Evolutionary conservation across 2,113 vertebrate genomes (phyloP).

Genomic region (Bagarius yarrelli): DNA sequence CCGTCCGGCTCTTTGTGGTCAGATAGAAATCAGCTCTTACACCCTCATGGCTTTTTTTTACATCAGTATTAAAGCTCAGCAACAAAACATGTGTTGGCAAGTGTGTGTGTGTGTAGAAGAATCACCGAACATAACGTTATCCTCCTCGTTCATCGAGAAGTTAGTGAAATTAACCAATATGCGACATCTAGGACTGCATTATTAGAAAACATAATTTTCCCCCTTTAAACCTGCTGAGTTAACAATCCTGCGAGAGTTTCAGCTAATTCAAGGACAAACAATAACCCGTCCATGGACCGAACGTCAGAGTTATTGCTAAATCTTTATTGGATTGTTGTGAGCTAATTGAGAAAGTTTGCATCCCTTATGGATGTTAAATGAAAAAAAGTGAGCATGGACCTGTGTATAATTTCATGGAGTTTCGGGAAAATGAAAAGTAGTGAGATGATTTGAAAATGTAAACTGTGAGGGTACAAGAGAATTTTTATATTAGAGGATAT

Average conservation of each 20-base stretch:
- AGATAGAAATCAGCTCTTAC: slow-evolving; percentile 65
- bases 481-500: background rate
- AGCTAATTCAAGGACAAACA: background rate
- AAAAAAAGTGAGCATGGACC: background rate
- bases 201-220: background rate
- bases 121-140: slow-evolving; percentile 8
- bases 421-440: background rate
- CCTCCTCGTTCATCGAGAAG: background rate
- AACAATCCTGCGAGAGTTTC: background rate
- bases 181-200: background rate
- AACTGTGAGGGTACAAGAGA: background rate
- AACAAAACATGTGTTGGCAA: background rate
- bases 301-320: background rate
- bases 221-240: background rate
- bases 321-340: background rate
- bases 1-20: slow-evolving; percentile 66
- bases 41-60: slow-evolving; percentile 44
- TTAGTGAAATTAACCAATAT: background rate
- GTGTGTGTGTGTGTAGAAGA: background rate
- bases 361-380: background rate
- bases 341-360: background rate
- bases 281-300: background rate
- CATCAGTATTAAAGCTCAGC: slow-evolving; percentile 45
- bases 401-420: background rate
- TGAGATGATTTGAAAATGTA: background rate